Evolutionary conservation across 2,888 invertebrate genomes (phyloP), one percentile per base, ranked within the genome.

Genomic region (Tipula lateralis): DNA sequence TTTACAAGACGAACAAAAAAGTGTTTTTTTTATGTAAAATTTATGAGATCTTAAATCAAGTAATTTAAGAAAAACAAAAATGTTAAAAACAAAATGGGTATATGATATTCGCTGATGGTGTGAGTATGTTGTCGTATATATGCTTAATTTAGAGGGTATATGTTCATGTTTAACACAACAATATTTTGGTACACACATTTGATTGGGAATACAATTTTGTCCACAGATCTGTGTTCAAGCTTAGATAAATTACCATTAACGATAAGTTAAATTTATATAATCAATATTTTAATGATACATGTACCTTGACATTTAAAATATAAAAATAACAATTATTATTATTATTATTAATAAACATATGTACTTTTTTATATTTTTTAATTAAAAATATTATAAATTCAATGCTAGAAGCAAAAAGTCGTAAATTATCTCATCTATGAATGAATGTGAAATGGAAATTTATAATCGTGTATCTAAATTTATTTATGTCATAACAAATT

Each of bases 11-110:
- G 32, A 82, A 82, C 13, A 82, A 30, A 82, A 82, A 29, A 3
- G 13, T 44, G n/a, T 16, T 16, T 66, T 66, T 66, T 66, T 66
- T 66, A 66, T 82, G 32, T 16, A 82, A 82, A 82, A 82, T 82
- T 82, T 82, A 82, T 82, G 82, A 32, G 82, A 82, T 82, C 81
- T 30, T 82, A 82, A 82, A 82, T 82, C 81, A 82, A 82, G 82
- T 66, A 66, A 66, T 66, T 66, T 66, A 82, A 82, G 16, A 82
- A 30, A 30, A n/a, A 81, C 7, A 29, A 81, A 81, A 80, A 80
- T 19, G 19, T 2, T 50, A 24, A 66, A 66, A 66, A 66, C 24
- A 66, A 66, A n/a, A 66, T 66, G 66, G 66, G 66, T 24, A n/a
- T n/a, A 66, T 24, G 66, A 66, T 66, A 24, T 24, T 66, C 19